Base-by-base conservation (phyloP, 2,113 vertebrate genomes). In the Paracanthobrama guichenoti region DNA sequence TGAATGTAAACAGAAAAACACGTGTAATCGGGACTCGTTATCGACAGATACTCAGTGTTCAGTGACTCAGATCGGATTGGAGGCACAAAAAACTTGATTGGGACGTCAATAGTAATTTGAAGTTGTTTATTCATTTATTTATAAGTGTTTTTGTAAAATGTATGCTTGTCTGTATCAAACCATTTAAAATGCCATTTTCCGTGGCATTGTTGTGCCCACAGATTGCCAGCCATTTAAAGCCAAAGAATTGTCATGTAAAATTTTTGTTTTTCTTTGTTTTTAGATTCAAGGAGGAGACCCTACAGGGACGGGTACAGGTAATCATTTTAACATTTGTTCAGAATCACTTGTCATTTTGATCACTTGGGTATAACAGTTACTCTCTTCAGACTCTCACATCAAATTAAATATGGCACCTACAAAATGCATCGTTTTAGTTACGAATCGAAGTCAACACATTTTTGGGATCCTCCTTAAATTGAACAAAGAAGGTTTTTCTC, bases 231-330 rank as follows among this genome's bases (percentile, higher is more conserved):
- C 20, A 73, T 71, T 71, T 42, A 71, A 42, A 44, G 10, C 35
- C 5, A 71, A 9, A 39, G 11, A 62, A 62, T 62, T 66, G 10
- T 67, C 3, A 35, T 2, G 0, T 0, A 10, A 67, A 67, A 35
- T 67, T 28, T 7, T 75, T 14, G 18, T 53, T 72, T 4, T 81
- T 67, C 84, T 76, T 88, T 86, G 88, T 89, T 87, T 59, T 26
- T 90, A 99, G 98, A 98, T 99, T 91, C 98, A 99, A 89, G 98
- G 98, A 55, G 98, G 98, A 4, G 98, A 99, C 89, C 97, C 98
- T 0, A 98, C 97, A 2, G 98, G 97, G 90, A 98, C 97, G 0
- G 97, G 98, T 69, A 97, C 96, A 93, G 97, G 98, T 99, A 92
- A 84, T 90, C 35, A 53, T 35, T 16, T 18, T 60, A 31, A 28